Conservation (phyloP, 1,140 invertebrate genomes). For the Macrostomum lignano region DNA sequence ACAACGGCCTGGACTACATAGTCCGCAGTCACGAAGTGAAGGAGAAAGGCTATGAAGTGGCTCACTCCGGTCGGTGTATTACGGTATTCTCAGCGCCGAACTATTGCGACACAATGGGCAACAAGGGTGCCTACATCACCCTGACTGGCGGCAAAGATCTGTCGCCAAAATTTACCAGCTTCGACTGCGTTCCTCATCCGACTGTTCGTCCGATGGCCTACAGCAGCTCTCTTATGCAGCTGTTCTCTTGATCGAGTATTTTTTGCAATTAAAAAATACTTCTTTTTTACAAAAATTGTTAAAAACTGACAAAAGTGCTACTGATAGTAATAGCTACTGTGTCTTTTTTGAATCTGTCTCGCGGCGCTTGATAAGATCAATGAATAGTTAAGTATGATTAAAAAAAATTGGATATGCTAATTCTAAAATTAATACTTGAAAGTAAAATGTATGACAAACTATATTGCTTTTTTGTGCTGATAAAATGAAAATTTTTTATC, state of each 20-base stretch:
- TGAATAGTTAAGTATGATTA: no score
- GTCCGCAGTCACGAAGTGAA: slow-evolving; percentile 94
- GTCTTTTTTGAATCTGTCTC: no score
- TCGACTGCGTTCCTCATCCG: slow-evolving; percentile 18
- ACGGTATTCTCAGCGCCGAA: slow-evolving; percentile 58
- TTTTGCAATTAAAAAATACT: no score
- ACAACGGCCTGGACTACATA: slow-evolving; percentile 65
- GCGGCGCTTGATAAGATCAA: no score
- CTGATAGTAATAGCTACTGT: no score
- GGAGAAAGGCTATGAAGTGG: slow-evolving; percentile 68
- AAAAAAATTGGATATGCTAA: no score
- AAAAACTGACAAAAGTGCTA: no score
- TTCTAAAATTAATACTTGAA: no score
- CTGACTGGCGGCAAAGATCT: slow-evolving; percentile 48
- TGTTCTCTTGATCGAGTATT: background rate
- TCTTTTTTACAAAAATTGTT: no score
- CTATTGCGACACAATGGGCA: slow-evolving; percentile 97
- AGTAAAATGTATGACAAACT: no score
- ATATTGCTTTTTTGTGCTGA: no score
- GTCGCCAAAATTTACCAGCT: slow-evolving; percentile 59
- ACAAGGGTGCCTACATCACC: slow-evolving; percentile 82
- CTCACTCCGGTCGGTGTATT: slow-evolving; percentile 45
- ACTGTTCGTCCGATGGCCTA: slow-evolving; percentile 4
- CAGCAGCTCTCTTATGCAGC: background rate
- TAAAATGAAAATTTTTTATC: no score